Evolutionary conservation across 1,140 invertebrate species (phyloP).

Genomic region (Eufriesea mexicana): DNA sequence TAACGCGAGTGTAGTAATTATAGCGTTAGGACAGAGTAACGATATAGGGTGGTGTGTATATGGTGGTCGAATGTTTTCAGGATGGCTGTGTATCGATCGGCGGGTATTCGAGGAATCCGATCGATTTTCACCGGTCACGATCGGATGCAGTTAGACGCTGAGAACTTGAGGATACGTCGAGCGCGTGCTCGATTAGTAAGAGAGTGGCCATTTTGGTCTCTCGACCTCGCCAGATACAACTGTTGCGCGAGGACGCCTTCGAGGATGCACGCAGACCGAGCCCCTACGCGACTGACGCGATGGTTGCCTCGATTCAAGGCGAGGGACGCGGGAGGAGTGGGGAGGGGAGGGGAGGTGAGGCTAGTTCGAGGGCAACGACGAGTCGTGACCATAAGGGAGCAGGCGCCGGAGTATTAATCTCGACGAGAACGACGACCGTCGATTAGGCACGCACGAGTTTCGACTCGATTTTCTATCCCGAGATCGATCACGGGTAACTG

Average conservation of each 20-base stretch:
- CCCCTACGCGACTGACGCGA: no score
- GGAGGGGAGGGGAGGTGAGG: no score
- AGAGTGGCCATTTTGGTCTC: slow-evolving; percentile 11
- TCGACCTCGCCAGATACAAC: slow-evolving; percentile 43
- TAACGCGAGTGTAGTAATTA: background rate
- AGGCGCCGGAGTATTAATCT: slow-evolving; percentile 48
- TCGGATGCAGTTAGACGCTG: no score
- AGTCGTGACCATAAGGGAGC: background rate
- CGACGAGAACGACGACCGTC: slow-evolving; percentile 17
- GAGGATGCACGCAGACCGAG: background rate
- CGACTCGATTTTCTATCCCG: background rate
- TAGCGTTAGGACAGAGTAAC: background rate
- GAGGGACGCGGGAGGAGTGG: no score
- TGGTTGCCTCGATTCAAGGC: no score
- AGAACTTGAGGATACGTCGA: no score
- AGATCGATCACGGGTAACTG: background rate
- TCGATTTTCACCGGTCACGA: background rate
- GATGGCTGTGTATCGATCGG: no score
- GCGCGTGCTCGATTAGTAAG: no score
- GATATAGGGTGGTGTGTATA: no score
- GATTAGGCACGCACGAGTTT: slow-evolving; percentile 9
- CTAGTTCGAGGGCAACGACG: no score
- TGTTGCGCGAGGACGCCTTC: slow-evolving; percentile 35
- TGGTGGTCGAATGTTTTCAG: no score
- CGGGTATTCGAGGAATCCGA: background rate